phyloP scores from a whole-genome alignment of 1,140 invertebrate species.

The Macrotrachela quadricornifera region DNA sequence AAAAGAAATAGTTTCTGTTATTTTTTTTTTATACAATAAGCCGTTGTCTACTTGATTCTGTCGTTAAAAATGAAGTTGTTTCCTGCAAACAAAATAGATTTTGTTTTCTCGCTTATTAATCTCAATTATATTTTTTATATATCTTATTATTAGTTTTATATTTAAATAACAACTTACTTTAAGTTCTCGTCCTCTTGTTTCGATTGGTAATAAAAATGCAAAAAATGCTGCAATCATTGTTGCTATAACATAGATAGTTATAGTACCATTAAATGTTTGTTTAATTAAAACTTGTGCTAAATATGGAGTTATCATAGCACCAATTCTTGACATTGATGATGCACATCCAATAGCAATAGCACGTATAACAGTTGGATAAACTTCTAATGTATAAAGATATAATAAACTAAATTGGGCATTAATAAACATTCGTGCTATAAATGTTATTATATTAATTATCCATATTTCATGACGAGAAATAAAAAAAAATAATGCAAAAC shows the following conservation, averaged over 20 bases:
- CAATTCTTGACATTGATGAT: constrained; percentile 65
- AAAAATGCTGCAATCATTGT: constrained; percentile 22
- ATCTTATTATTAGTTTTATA: no score
- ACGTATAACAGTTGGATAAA: constrained; percentile 62
- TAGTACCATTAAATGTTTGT: constrained; percentile 21
- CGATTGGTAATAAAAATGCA: constrained; percentile 24
- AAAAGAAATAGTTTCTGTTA: no score
- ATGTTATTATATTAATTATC: no score
- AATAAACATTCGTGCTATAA: constrained; percentile 56
- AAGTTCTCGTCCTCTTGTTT: constrained; percentile 29
- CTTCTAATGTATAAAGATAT: constrained; percentile 79
- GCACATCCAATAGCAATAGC: constrained; percentile 68
- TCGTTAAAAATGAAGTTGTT: no score
- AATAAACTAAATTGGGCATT: constrained; percentile 79
- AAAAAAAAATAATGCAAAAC: no score
- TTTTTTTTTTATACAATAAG: no score
- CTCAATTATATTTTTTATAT: no score
- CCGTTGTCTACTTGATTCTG: no score
- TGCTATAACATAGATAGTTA: constrained; percentile 23
- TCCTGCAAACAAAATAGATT: no score
- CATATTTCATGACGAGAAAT: no score
- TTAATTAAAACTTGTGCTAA: constrained; percentile 52
- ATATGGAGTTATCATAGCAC: constrained; percentile 75
- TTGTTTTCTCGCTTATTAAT: no score
- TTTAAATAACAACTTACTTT: no score